These are phyloP conservation scores for Hirudo medicinalis DNA, from an alignment of 1,140 invertebrate genomes.

Conservation along the genomic window DNA sequence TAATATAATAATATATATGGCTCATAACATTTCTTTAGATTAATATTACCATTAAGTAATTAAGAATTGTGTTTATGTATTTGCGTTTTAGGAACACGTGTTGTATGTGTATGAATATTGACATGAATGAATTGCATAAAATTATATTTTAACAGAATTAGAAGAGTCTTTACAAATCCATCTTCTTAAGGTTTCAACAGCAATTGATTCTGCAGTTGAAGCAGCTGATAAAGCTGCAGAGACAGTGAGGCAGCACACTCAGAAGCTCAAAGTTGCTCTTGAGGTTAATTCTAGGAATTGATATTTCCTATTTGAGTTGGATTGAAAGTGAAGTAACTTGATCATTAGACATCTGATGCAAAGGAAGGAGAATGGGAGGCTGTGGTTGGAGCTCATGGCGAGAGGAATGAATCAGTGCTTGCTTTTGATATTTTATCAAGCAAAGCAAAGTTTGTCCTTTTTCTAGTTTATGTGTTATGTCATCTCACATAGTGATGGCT, in stretches of 20 bases:
- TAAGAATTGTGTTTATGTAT: too few relatives aligned
- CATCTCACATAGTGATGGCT: background rate
- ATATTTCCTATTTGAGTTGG: background rate
- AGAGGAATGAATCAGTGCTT: conserved; percentile 25
- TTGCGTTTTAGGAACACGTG: too few relatives aligned
- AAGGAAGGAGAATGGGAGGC: conserved; percentile 34
- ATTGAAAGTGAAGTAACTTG: background rate
- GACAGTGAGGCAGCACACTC: conserved; percentile 30
- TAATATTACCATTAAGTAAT: too few relatives aligned
- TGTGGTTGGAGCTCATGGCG: conserved; percentile 29
- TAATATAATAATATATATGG: too few relatives aligned
- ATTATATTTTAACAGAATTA: conserved; percentile 27
- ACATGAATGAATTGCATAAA: background rate
- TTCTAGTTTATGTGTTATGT: background rate
- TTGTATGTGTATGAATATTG: too few relatives aligned
- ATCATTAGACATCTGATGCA: conserved; percentile 26
- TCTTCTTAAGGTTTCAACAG: conserved; percentile 25
- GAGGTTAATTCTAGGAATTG: conserved; percentile 30
- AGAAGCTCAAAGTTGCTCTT: conserved; percentile 36
- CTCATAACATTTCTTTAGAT: too few relatives aligned
- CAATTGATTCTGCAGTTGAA: conserved; percentile 24
- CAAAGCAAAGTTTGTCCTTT: conserved; percentile 27
- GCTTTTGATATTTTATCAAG: conserved; percentile 24
- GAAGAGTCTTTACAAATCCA: conserved; percentile 31
- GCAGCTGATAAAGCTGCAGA: conserved; percentile 28